Percentiles rank a stretch among this genome's conserved stretches.
These are phyloP conservation scores for Callinectes sapidus DNA, from an alignment of 2,888 invertebrate genomes.

Conservation along the genomic window DNA sequence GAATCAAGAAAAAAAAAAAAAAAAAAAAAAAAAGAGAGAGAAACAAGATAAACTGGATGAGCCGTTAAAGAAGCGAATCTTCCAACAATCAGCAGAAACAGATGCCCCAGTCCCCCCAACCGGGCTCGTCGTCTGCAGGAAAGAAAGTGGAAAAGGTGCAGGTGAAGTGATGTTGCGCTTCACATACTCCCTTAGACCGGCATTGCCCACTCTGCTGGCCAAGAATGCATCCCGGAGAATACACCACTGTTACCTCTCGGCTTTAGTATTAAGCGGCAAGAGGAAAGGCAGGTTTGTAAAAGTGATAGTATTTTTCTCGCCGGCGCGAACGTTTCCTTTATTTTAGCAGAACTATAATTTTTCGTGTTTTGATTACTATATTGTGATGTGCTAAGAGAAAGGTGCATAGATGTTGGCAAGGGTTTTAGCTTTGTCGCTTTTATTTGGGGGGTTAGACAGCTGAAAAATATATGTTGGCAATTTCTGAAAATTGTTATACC, in stretches of 20 bases:
- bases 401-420: not conserved
- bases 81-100: no score
- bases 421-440: not conserved
- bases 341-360: not conserved
- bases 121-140: constrained; percentile 50
- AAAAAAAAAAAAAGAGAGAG: no score
- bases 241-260: constrained; percentile 18
- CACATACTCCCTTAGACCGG: constrained; percentile 53
- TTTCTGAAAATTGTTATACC: no score
- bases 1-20: no score
- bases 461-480: not conserved
- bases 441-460: not conserved
- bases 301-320: not conserved
- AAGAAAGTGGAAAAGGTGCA: not conserved
- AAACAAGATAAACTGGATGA: no score
- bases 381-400: not conserved
- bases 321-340: constrained; percentile 10
- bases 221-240: constrained; percentile 45
- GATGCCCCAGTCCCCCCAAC: not conserved
- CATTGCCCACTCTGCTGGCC: constrained; percentile 50
- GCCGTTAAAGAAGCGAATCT: no score
- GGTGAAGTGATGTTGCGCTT: constrained; percentile 52
- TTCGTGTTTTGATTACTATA: not conserved
- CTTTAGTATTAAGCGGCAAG: not conserved
- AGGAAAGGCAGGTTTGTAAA: constrained; percentile 51